Base-by-base conservation (phyloP, 2,888 invertebrate genomes). In the Hyposoter dolosus region DNA sequence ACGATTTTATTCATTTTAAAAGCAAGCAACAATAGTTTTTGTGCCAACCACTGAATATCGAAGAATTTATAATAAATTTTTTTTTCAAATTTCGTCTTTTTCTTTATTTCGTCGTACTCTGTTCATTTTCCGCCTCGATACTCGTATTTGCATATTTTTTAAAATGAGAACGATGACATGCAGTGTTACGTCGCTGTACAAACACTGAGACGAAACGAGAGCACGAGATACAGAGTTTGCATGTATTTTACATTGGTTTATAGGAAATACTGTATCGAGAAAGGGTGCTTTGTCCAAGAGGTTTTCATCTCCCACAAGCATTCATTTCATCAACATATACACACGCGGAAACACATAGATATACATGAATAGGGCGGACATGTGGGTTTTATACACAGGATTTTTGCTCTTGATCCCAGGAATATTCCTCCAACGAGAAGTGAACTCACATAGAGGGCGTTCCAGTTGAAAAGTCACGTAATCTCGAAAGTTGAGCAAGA, bases 161-260 rank as follows among this genome's bases (percentile, higher is more conserved):
- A 19, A 72, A n/a, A 40, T 15, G n/a, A 5, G n/a, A 19, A 65
- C 66, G 56, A 69, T 45, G 72, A 78, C 53, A 68, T 28, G 23
- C 47, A 9, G 5, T 66, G n/a, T 0, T 50, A 32, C 43, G 50
- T 43, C 12, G 32, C 71, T 76, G 28, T 47, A 12, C 12, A 60
- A 32, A 60, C 19, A 66, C 32, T 17, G 40, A 47, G 19, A 50
- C 74, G 35, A 47, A 72, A 72, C 45, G 69, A 56, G 68, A 10
- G 28, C 23, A 53, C 53, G 32, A 40, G 19, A 63, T 79, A 78
- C 12, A 40, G 35, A 15, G n/a, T n/a, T 79, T 71, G 71, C 35
- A 65, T n/a, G 50, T 40, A 19, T 69, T 60, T 76, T 69, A 76
- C 71, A 71, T 82, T 63, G 82, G 76, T 76, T 82, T 82, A 71